Base-by-base conservation (phyloP, 2,888 invertebrate species). In the Calliphora vomitoria region DNA sequence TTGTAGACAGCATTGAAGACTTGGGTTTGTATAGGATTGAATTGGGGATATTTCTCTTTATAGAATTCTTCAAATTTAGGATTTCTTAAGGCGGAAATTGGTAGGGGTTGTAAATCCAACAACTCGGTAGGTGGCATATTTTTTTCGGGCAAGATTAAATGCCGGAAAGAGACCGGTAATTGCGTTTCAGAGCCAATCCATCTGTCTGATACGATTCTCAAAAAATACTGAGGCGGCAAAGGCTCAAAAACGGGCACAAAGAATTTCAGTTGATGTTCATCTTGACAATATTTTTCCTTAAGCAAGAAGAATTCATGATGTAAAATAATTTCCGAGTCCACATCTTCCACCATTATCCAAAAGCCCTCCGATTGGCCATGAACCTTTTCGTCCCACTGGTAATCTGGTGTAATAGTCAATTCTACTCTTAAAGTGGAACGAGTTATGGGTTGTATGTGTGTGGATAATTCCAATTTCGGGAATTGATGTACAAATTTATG, bases 211-310 rank as follows among this genome's bases (percentile, higher is more conserved):
- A 98, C 97, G 3, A 98, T 97, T 60, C 97, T 94, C 53, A 99
- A 95, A 94, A 99, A 99, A 94, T 99, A 99, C 93, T 99, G 99
- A 0, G 99, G 99, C 0, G 99, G 99, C 78, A 99, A 94, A 0
- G 99, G 99, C 92, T 99, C 99, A 93, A 99, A 99, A 41, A 99
- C 98, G 0, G 99, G 99, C 68, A 99, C 99, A 93, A 98, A 99
- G 94, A 99, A 98, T 94, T 99, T 99, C 0, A 99, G 96, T 41
- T 97, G 95, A 93, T 99, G 99, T 92, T 99, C 99, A 92, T 99
- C 99, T 89, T 96, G 95, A 78, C 97, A 96, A 94, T 98, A 99
- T 94, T 98, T 99, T 85, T 98, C 96, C 94, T 99, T 99, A 4
- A 99, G 95, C 50, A 99, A 95, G 94, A 98, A 98, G 93, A 97